Evolutionary conservation across 2,888 invertebrate genomes (phyloP).

Genomic region (Xiphydria camelus): DNA sequence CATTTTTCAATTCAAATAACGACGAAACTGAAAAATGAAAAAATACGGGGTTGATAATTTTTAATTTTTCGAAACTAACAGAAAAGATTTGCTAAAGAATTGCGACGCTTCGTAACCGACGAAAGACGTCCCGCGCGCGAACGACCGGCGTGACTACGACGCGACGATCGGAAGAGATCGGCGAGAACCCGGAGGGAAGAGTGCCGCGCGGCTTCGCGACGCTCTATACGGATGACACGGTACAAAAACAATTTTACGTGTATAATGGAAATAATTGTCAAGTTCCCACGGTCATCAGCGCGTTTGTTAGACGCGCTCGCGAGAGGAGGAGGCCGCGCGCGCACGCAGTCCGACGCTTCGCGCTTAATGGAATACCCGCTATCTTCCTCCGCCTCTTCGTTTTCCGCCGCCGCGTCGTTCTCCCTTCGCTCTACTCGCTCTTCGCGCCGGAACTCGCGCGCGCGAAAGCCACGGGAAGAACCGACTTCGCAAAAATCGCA

Average conservation of each 20-base stretch:
- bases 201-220: neutral
- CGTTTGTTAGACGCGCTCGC: conserved; percentile 25
- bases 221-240: conserved; percentile 39
- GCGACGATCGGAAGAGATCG: too few species aligned
- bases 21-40: too few species aligned
- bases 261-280: conserved; percentile 51
- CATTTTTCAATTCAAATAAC: too few species aligned
- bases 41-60: too few species aligned
- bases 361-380: conserved; percentile 1
- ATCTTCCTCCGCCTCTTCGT: too few species aligned
- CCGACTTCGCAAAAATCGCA: too few species aligned
- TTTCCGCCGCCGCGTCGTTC: too few species aligned
- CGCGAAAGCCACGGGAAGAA: too few species aligned
- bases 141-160: conserved; percentile 8
- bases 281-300: conserved; percentile 49
- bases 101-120: conserved; percentile 11
- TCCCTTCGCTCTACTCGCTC: too few species aligned
- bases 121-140: conserved; percentile 11
- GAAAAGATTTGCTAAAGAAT: conserved; percentile 7
- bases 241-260: conserved; percentile 48
- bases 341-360: conserved; percentile 9
- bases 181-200: neutral
- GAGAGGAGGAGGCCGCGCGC: neutral
- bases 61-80: too few species aligned
- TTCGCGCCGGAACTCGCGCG: too few species aligned